Evolutionary conservation across 2,888 invertebrate genomes (phyloP).

Genomic region (Rhamnusium bicolor): DNA sequence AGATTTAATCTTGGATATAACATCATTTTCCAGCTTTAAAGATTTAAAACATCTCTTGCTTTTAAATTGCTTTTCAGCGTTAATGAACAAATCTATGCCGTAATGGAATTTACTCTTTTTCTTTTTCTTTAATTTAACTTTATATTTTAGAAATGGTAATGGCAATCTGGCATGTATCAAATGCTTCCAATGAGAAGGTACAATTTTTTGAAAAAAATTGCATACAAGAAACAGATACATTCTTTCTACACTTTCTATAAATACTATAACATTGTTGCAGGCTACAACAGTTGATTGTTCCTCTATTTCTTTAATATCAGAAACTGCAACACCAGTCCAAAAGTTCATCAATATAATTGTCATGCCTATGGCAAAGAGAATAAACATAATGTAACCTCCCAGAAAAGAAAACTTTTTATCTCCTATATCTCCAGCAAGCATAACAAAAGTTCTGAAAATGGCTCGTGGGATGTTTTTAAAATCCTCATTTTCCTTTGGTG

Average conservation of each 20-base stretch:
- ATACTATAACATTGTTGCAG: constrained; percentile 24
- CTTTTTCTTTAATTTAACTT: background rate
- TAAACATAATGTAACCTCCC: constrained; percentile 18
- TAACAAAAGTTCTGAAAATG: constrained; percentile 19
- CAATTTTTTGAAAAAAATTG: background rate
- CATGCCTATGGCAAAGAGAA: constrained; percentile 20
- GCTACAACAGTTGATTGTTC: constrained; percentile 26
- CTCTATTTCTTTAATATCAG: constrained; percentile 31
- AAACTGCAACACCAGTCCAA: constrained; percentile 32
- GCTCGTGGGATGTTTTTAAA: constrained; percentile 6
- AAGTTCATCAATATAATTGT: constrained; percentile 25
- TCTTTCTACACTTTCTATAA: constrained; percentile 18
- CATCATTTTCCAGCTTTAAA: background rate
- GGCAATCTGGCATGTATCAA: background rate
- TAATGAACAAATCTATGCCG: constrained; percentile 25
- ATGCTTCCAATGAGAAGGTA: background rate
- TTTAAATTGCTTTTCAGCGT: constrained; percentile 9
- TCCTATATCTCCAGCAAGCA: constrained; percentile 23
- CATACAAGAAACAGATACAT: background rate
- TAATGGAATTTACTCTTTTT: constrained; percentile 6
- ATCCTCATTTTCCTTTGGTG: constrained; percentile 3
- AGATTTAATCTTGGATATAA: constrained; percentile 24
- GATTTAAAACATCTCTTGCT: background rate
- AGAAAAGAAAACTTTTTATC: constrained; percentile 16
- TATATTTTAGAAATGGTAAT: constrained; percentile 9